Base-by-base conservation (phyloP, 2,113 vertebrate species). In the Syrmaticus mikado region DNA sequence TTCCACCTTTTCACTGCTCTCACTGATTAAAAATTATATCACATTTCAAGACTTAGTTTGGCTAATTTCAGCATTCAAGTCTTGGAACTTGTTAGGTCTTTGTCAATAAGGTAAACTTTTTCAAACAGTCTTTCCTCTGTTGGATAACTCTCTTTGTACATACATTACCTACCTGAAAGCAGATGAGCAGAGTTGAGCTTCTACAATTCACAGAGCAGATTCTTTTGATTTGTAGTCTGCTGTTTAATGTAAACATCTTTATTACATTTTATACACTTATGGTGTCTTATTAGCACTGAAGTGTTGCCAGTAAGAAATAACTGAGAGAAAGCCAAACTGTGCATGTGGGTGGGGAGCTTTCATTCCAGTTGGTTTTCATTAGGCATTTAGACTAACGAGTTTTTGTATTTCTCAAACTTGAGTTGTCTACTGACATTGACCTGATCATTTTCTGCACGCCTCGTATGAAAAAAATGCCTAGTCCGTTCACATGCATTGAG, bases 191-290 rank as follows among this genome's bases (percentile, higher is more conserved):
- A 75, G 40, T 67, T 86, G 74, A 87, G 27, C 45, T 82, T 82
- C 58, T 81, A 4, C 52, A 83, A 79, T 34, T 92, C 55, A 71
- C 2, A 1, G 36, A 96, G 65, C 91, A 95, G 61, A 95, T 92
- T 90, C 40, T 75, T 96, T 84, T 79, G 89, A 76, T 92, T 58
- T 76, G 27, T 94, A 95, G 53, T 96, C 86, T 94, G 86, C 81
- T 95, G 71, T 96, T 96, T 96, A 90, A 94, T 85, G 41, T 96
- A 96, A 96, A 96, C 90, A 95, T 94, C 82, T 92, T 95, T 87
- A 93, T 89, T 96, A 58, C 89, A 62, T 94, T 94, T 96, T 89
- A 85, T 93, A 85, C 93, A 90, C 93, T 96, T 95, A 78, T 68
- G 91, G 91, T 90, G 79, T 89, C 82, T 92, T 97, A 95, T 93